Evolutionary conservation across 2,797 vertebrate genomes (phyloP).

Genomic region (Trachurus trachurus): DNA sequence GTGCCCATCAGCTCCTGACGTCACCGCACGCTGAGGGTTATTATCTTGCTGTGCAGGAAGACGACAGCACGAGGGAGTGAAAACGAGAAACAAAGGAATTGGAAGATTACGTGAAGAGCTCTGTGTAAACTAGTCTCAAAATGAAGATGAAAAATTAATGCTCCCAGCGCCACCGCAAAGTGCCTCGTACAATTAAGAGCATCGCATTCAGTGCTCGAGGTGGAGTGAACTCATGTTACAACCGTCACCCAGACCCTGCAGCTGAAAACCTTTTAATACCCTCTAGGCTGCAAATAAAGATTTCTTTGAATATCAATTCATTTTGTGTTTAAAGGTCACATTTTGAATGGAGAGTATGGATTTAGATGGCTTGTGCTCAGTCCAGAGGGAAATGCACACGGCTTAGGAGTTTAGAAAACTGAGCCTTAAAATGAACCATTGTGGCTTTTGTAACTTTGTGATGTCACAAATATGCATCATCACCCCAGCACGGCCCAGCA

Average conservation of each 20-base stretch:
- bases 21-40: constrained; percentile 42
- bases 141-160: constrained; percentile 10
- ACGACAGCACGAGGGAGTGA: constrained; percentile 18
- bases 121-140: constrained; percentile 1
- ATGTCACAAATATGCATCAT: too few relatives aligned
- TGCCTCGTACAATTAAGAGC: background rate
- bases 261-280: background rate
- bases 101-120: constrained; percentile 14
- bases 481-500: too few relatives aligned
- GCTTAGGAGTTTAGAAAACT: too few relatives aligned
- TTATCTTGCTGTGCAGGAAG: constrained; percentile 43
- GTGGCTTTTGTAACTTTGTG: too few relatives aligned
- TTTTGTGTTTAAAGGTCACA: background rate
- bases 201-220: background rate
- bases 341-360: too few relatives aligned
- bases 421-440: too few relatives aligned
- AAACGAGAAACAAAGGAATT: constrained; percentile 33
- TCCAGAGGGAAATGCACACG: too few relatives aligned
- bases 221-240: constrained; percentile 5
- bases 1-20: constrained; percentile 50
- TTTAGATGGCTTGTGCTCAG: too few relatives aligned
- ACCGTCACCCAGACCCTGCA: background rate
- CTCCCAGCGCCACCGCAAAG: background rate
- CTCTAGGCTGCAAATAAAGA: background rate
- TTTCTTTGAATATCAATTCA: background rate